Evolutionary conservation across 1,140 invertebrate species (phyloP).

Genomic region (Platorchestia sp.): DNA sequence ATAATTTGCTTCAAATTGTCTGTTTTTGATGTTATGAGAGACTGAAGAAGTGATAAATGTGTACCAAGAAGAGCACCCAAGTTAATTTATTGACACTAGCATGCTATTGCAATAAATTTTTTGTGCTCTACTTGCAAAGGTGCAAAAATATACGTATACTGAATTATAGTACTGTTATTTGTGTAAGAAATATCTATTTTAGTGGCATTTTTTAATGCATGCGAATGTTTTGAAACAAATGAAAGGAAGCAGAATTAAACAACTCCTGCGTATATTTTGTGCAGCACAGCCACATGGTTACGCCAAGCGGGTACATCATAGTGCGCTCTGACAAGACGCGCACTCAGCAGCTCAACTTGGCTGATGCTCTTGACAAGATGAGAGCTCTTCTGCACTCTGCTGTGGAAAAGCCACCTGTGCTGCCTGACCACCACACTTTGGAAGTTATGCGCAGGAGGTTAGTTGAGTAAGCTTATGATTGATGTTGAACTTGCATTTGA

Average conservation of each 20-base stretch:
- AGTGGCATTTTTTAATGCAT: background rate
- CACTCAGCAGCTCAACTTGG: constrained; percentile 58
- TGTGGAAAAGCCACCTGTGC: background rate
- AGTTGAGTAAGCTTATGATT: background rate
- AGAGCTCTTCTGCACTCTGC: background rate
- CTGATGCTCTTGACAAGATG: constrained; percentile 57
- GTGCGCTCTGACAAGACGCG: constrained; percentile 56
- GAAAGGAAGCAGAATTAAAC: background rate
- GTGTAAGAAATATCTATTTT: background rate
- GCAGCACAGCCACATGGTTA: constrained; percentile 46
- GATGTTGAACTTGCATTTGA: too few relatives aligned
- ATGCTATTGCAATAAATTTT: background rate
- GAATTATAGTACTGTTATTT: background rate
- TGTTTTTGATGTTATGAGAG: background rate
- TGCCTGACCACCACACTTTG: constrained; percentile 17
- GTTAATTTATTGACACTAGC: background rate
- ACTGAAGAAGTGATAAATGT: too few relatives aligned
- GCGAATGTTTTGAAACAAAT: background rate
- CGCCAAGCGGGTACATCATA: constrained; percentile 40
- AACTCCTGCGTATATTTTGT: background rate
- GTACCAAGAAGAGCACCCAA: background rate
- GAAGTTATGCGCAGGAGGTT: background rate
- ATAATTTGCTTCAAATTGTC: background rate
- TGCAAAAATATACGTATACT: background rate
- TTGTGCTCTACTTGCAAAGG: background rate